These are phyloP conservation scores for Trichonephila clavipes DNA, from an alignment of 1,140 invertebrate genomes.

Conservation along the genomic window DNA sequence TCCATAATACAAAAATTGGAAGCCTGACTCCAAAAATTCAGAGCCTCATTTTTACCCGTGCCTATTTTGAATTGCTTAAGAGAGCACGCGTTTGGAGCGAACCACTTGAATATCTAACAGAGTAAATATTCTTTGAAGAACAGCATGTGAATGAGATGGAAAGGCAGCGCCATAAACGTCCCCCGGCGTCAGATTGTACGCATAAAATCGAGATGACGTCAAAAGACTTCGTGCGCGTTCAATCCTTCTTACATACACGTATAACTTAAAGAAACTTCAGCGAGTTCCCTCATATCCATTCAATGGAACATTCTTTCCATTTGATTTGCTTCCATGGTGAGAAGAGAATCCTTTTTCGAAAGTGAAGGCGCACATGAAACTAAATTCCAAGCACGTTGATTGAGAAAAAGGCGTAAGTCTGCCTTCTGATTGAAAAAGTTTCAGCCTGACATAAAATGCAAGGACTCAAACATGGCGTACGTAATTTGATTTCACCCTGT, in stretches of 20 bases:
- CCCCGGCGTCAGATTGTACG: slow-evolving; percentile 52
- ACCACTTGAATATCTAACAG: slow-evolving; percentile 31
- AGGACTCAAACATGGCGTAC: no score
- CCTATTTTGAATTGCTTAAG: background rate
- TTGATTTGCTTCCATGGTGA: slow-evolving; percentile 48
- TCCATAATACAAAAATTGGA: background rate
- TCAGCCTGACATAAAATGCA: no score
- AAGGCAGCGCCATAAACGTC: slow-evolving; percentile 43
- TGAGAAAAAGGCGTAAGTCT: slow-evolving; percentile 36
- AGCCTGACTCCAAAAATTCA: background rate
- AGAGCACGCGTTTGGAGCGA: background rate
- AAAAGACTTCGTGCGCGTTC: slow-evolving; percentile 12
- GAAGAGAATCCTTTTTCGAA: slow-evolving; percentile 14
- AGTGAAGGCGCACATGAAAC: background rate
- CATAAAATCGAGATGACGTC: slow-evolving; percentile 45
- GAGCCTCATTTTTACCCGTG: background rate
- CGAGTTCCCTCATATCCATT: slow-evolving; percentile 37
- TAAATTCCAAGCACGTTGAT: background rate
- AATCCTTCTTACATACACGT: slow-evolving; percentile 18
- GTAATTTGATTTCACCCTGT: no score
- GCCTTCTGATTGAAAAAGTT: background rate
- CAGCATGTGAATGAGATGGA: slow-evolving; percentile 47
- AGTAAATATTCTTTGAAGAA: slow-evolving; percentile 43
- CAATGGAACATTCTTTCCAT: slow-evolving; percentile 59
- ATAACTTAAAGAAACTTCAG: slow-evolving; percentile 41